Evolutionary conservation across 2,888 invertebrate genomes (phyloP).

Genomic region (Heliothis peltigera): DNA sequence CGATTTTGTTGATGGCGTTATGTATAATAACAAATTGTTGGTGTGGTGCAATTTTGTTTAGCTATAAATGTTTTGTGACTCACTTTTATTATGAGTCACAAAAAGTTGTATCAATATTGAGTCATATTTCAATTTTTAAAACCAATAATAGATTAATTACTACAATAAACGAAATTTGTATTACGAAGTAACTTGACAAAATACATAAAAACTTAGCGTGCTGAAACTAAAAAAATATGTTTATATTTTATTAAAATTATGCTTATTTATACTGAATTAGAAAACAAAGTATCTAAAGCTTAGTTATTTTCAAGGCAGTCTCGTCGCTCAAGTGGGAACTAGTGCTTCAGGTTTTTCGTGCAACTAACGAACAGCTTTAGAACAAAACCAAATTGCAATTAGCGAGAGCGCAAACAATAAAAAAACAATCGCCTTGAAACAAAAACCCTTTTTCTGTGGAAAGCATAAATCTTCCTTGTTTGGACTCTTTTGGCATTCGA

Average conservation of each 20-base stretch:
- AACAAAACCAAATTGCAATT: slow-evolving; percentile 70
- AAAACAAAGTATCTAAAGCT: not conserved
- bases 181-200: no score
- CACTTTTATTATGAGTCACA: not conserved
- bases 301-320: slow-evolving; percentile 5
- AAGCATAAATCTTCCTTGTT: slow-evolving; percentile 79
- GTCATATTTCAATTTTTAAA: no score
- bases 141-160: no score
- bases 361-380: slow-evolving; percentile 34
- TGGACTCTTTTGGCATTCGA: slow-evolving; percentile 71
- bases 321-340: not conserved
- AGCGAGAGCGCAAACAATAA: slow-evolving; percentile 63
- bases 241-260: no score
- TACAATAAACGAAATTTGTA: no score
- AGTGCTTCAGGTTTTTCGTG: slow-evolving; percentile 14
- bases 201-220: no score
- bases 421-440: slow-evolving; percentile 72
- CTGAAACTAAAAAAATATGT: no score
- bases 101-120: no score
- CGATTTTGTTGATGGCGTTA: slow-evolving; percentile 7
- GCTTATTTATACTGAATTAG: not conserved
- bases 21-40: not conserved
- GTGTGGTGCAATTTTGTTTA: slow-evolving; percentile 3
- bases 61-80: slow-evolving; percentile 6
- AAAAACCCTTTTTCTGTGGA: slow-evolving; percentile 72